phyloP scores from a whole-genome alignment of 2,113 vertebrate genomes.

The Hippocampus barbouri region DNA sequence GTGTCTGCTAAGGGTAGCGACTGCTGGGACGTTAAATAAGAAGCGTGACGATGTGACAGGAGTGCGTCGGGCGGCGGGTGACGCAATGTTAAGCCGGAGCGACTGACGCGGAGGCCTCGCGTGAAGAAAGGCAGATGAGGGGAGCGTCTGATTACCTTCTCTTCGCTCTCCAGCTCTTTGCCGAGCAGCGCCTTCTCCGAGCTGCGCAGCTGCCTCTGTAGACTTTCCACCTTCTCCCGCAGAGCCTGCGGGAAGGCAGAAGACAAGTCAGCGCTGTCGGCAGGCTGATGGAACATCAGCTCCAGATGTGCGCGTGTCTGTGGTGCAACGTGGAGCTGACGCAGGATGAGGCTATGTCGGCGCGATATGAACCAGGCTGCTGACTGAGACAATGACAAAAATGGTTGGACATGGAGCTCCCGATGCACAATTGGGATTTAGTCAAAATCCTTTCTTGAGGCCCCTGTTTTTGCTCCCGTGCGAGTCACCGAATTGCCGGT shows the following conservation, averaged over 20 bases:
- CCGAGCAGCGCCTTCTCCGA: constrained; percentile 79
- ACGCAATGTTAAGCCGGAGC: constrained; percentile 16
- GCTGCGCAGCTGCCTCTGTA: constrained; percentile 64
- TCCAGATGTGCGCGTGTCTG: background rate
- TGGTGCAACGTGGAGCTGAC: constrained; percentile 16
- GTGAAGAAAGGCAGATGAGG: constrained; percentile 1
- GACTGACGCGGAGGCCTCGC: constrained; percentile 10
- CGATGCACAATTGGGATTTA: background rate
- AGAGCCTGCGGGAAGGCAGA: constrained; percentile 71
- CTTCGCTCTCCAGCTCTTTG: constrained; percentile 80
- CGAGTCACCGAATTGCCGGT: no score
- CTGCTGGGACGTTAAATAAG: background rate
- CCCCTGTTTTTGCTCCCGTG: no score
- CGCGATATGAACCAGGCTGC: background rate
- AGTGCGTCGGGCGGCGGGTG: background rate
- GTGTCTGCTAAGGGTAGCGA: constrained; percentile 33
- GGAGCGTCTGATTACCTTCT: constrained; percentile 76
- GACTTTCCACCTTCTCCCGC: constrained; percentile 79
- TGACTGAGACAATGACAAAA: background rate
- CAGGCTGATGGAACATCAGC: constrained; percentile 21
- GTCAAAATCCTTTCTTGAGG: background rate
- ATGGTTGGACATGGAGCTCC: background rate
- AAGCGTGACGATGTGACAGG: background rate
- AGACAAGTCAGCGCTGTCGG: constrained; percentile 17
- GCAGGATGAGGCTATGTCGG: constrained; percentile 17